A percentile compares a stretch with the other conserved stretches of the same genome.
Evolutionary conservation across 30 jellyfish, hydroid and myxozoan species (phyloP).

Genomic region (Aurelia aurita complex sp. Pacific): DNA sequence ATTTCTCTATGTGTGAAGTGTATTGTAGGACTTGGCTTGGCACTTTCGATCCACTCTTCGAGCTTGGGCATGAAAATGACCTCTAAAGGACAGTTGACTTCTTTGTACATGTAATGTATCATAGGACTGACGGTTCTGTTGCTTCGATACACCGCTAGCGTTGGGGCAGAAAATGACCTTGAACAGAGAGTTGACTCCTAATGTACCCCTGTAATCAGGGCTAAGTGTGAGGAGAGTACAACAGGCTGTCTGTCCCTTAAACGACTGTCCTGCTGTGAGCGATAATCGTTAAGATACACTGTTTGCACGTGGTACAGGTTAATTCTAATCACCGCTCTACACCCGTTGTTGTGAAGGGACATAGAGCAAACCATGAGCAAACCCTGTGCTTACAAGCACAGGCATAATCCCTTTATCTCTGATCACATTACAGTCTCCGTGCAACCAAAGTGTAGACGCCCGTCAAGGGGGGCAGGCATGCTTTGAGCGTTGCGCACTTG

Average conservation of each 20-base stretch:
- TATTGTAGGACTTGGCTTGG: no score
- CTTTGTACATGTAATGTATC: neutral
- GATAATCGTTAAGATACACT: slow-evolving; percentile 78
- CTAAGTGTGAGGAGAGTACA: slow-evolving; percentile 66
- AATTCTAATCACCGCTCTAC: slow-evolving; percentile 59
- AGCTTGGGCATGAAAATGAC: no score
- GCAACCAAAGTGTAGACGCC: slow-evolving; percentile 50
- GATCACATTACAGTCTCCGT: slow-evolving; percentile 74
- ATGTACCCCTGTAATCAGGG: slow-evolving; percentile 56
- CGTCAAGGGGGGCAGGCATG: slow-evolving; percentile 72
- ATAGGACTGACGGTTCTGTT: neutral
- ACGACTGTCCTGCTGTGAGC: slow-evolving; percentile 85
- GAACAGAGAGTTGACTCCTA: slow-evolving; percentile 1
- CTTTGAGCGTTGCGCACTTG: slow-evolving; percentile 64
- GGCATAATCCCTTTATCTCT: slow-evolving; percentile 58
- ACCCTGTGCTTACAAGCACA: slow-evolving; percentile 51
- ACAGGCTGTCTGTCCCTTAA: slow-evolving; percentile 85
- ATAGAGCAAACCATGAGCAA: slow-evolving; percentile 33
- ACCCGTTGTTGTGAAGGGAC: slow-evolving; percentile 37
- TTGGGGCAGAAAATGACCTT: slow-evolving; percentile 15
- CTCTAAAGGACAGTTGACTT: no score
- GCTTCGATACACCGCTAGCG: neutral
- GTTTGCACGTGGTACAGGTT: slow-evolving; percentile 83
- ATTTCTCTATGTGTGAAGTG: neutral
- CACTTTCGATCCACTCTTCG: no score